Evolutionary conservation across 2,113 vertebrate genomes (phyloP).

Genomic region (Macrotus californicus): DNA sequence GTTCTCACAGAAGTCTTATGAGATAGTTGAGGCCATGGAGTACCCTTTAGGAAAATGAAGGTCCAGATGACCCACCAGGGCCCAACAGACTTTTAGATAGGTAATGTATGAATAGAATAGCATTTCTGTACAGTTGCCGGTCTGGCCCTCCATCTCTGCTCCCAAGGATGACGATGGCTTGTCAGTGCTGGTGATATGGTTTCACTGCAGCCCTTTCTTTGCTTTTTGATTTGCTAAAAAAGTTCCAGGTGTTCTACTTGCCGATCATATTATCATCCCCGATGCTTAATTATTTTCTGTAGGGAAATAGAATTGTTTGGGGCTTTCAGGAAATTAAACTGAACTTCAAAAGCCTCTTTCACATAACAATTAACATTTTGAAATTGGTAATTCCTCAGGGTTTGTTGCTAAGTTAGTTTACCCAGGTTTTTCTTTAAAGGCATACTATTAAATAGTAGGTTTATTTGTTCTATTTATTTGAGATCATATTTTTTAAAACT

Average conservation of each 20-base stretch:
- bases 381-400: conserved; percentile 54
- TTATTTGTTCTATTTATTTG: conserved; percentile 30
- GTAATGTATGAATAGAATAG: not conserved
- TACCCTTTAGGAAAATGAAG: not conserved
- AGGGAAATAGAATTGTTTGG: conserved; percentile 61
- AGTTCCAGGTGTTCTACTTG: conserved; percentile 56
- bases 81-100: not conserved
- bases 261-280: conserved; percentile 55
- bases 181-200: not conserved
- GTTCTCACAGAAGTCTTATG: not conserved
- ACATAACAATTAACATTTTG: conserved; percentile 65
- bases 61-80: not conserved
- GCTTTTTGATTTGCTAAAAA: conserved; percentile 54
- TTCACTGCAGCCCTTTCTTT: not conserved
- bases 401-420: conserved; percentile 53
- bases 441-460: conserved; percentile 17
- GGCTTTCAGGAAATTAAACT: conserved; percentile 69
- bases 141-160: not conserved
- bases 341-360: conserved; percentile 64
- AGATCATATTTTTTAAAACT: conserved; percentile 15
- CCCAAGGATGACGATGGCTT: not conserved
- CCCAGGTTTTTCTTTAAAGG: conserved; percentile 23
- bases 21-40: not conserved
- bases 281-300: conserved; percentile 67
- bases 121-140: not conserved